Evolutionary conservation across 2,888 invertebrate species (phyloP), one percentile per base, ranked within the genome.

Genomic region (Molorchus minor): DNA sequence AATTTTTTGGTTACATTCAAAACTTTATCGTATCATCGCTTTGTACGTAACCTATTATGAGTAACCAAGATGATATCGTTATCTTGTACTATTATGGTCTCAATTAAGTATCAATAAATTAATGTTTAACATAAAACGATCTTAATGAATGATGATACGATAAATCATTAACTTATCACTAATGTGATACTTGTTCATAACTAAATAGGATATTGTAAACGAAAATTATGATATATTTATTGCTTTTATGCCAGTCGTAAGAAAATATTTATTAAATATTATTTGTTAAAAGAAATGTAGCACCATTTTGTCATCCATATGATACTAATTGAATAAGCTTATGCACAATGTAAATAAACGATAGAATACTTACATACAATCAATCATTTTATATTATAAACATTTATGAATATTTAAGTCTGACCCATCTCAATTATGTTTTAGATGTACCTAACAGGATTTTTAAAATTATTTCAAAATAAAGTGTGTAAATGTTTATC

Each of bases 261-360:
- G 16, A 30, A 1, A 13, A 7, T 17, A 52, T 29, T 29, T 41
- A 29, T n/a, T 15, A 0, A 13, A n/a, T n/a, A n/a, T n/a, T 49
- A 49, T 49, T 21, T 49, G 49, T 49, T 38, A 25, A 54, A 43
- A 35, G 36, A 44, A 15, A 15, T 35, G 36, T 46, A 46, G 54
- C 55, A 46, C 55, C 45, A 44, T 29, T 46, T 40, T 46, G 46
- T 55, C 55, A 45, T 45, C 40, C 38, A 44, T 1, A 21, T 13
- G 17, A 8, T 25, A 25, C 25, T 15, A 35, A 35, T 46, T 40
- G 16, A 40, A 36, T 47, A 64, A 51, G 65, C 65, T 65, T 65
- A 56, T 63, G 65, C 65, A 65, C 65, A 49, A 44, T 65, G 63
- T 65, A 65, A 44, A 65, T 62, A 65, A 46, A 53, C 30, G 52